A percentile compares a stretch with the other conserved stretches of the same genome.
Conservation (phyloP, 2,113 vertebrate species). For the Meriones unguiculatus region DNA sequence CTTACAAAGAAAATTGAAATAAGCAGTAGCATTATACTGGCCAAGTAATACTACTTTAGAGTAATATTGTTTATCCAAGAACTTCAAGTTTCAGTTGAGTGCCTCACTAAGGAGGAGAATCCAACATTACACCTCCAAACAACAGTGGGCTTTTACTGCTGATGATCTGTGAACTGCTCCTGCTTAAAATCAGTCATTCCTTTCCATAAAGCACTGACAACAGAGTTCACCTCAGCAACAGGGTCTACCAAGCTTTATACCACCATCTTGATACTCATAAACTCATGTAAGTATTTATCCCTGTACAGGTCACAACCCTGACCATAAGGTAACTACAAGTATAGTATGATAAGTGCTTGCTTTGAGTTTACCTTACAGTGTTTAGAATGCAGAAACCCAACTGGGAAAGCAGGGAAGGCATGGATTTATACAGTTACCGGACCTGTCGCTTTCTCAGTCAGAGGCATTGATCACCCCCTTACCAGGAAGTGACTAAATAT, state of each 20-base stretch:
- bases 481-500: not conserved
- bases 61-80: not conserved
- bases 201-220: not conserved
- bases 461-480: not conserved
- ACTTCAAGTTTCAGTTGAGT: not conserved
- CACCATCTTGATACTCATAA: rapidly evolving
- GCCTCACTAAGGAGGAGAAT: rapidly evolving
- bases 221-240: not conserved
- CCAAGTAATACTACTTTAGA: conserved; percentile 29
- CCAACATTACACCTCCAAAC: no score
- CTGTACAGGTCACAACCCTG: no score
- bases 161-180: no score
- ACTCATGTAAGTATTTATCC: not conserved
- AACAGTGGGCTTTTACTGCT: not conserved
- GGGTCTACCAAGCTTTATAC: no score
- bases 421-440: not conserved
- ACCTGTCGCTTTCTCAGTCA: not conserved
- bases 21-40: not conserved
- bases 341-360: rapidly evolving
- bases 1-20: not conserved
- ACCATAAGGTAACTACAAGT: not conserved
- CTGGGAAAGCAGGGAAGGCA: not conserved
- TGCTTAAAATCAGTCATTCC: not conserved
- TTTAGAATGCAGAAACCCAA: not conserved
- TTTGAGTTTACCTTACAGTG: not conserved